Conservation (phyloP, 1,140 invertebrate species). For the Zaprionus camerounensis region DNA sequence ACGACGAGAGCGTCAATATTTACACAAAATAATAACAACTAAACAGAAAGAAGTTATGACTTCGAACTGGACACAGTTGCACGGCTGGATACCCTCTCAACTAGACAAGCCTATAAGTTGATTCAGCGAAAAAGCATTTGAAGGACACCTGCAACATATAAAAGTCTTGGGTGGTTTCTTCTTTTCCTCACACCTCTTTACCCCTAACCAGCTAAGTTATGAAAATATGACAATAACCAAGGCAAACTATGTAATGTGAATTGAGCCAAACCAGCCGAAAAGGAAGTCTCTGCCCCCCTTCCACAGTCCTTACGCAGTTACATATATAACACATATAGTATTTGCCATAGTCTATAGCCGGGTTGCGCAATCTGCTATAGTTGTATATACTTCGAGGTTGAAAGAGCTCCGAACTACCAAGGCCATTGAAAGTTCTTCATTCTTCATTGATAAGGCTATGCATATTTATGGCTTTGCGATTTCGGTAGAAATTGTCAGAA, state of each 20-base stretch:
- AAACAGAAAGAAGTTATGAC: slow-evolving; percentile 50
- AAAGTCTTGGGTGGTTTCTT: too few relatives aligned
- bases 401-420: too few relatives aligned
- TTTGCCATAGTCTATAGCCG: not conserved
- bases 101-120: not conserved
- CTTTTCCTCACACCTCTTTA: too few relatives aligned
- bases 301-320: too few relatives aligned
- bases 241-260: too few relatives aligned
- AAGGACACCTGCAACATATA: too few relatives aligned
- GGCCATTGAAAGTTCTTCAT: not conserved
- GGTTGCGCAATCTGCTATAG: not conserved
- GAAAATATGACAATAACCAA: too few relatives aligned
- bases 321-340: not conserved
- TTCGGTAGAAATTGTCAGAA: slow-evolving; percentile 9
- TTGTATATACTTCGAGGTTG: not conserved
- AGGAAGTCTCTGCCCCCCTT: too few relatives aligned
- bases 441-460: slow-evolving; percentile 56
- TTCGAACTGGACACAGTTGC: not conserved
- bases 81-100: not conserved
- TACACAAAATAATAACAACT: slow-evolving; percentile 77
- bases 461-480: slow-evolving; percentile 71
- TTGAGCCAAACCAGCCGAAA: too few relatives aligned
- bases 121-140: not conserved
- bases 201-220: too few relatives aligned
- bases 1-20: slow-evolving; percentile 81